These are phyloP conservation scores for Protobothrops flavoviridis DNA, from an alignment of 2,113 vertebrate species.

Conservation along the genomic window DNA sequence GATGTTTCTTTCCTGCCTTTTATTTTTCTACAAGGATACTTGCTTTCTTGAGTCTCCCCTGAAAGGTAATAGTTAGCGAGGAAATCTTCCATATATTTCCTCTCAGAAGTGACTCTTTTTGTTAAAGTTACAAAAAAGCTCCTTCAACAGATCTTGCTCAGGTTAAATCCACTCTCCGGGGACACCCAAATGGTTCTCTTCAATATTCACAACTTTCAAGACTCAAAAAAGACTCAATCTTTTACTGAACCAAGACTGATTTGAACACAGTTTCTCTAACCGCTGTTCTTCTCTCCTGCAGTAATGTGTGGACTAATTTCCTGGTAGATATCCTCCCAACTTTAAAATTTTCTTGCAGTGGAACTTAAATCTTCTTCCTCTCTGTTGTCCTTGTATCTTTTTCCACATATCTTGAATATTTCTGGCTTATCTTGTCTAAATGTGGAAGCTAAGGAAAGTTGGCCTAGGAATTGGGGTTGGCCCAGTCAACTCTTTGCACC, in stretches of 20 bases:
- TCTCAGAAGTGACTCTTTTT: background rate
- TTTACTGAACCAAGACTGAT: background rate
- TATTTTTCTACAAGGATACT: background rate
- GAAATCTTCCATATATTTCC: background rate
- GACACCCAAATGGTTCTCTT: background rate
- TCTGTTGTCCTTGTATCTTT: background rate
- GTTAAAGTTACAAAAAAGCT: background rate
- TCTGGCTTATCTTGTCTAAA: background rate
- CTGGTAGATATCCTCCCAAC: background rate
- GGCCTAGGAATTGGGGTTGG: background rate
- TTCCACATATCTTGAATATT: background rate
- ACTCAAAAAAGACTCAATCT: background rate
- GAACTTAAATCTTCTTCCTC: background rate
- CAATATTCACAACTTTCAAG: background rate
- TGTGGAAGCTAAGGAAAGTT: background rate
- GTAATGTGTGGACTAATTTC: background rate
- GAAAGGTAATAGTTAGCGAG: background rate
- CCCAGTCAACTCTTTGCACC: too few relatives aligned
- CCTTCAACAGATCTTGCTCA: background rate
- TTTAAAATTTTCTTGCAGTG: background rate
- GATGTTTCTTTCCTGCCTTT: background rate
- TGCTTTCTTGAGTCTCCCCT: background rate
- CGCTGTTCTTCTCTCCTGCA: background rate
- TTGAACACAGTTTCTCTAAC: background rate
- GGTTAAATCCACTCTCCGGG: background rate